Conservation (phyloP, 2,797 vertebrate species). For the Hypotaenidia okinawae region DNA sequence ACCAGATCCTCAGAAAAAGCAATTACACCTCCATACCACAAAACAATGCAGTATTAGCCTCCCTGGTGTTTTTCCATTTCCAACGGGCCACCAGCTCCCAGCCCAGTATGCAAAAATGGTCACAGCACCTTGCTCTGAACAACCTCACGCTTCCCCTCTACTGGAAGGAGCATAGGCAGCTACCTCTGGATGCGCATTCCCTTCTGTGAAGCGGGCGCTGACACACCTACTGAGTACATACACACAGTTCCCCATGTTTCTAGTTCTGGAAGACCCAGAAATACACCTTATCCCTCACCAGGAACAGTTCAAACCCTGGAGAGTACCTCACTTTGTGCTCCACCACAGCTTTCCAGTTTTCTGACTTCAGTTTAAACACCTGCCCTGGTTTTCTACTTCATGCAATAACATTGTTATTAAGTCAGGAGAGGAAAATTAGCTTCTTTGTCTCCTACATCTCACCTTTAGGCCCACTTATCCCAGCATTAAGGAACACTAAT, state of each 20-base stretch:
- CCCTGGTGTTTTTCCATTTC: not conserved
- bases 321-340: not conserved
- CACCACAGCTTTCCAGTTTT: not conserved
- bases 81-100: not conserved
- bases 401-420: not conserved
- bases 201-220: not conserved
- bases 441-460: not conserved
- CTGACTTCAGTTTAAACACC: not conserved
- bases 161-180: not conserved
- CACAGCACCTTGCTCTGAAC: not conserved
- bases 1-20: not conserved
- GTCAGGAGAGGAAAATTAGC: not conserved
- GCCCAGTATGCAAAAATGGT: not conserved
- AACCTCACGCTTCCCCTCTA: not conserved
- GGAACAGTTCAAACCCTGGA: fast-evolving
- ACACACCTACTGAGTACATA: not conserved
- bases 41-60: not conserved
- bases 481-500: not conserved
- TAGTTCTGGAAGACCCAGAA: not conserved
- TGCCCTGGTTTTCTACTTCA: not conserved
- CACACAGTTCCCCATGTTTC: not conserved
- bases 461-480: not conserved
- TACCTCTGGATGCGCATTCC: not conserved
- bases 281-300: not conserved
- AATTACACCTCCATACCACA: not conserved